Percentiles rank a stretch among this genome's conserved stretches.
phyloP scores from a whole-genome alignment of 2,797 vertebrate genomes.

The Chromobotia macracanthus region DNA sequence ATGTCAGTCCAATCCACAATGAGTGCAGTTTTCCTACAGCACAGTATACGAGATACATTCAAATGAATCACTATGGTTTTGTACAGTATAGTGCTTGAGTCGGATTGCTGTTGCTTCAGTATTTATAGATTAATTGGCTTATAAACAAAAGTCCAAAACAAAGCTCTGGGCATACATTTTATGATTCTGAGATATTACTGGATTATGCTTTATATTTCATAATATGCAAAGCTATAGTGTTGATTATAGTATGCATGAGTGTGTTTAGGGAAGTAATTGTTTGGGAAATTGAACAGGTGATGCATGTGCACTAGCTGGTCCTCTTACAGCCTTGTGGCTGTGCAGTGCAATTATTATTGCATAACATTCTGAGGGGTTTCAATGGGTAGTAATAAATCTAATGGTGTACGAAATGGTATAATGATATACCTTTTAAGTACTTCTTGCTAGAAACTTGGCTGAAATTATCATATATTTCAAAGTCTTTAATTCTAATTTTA shows the following conservation, averaged over 20 bases:
- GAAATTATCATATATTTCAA: neutral
- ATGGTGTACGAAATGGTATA: neutral
- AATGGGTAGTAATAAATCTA: neutral
- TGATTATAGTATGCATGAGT: neutral
- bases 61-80: neutral
- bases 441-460: neutral
- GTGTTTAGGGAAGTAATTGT: neutral
- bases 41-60: slow-evolving; percentile 16
- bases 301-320: neutral
- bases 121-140: neutral
- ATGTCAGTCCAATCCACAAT: slow-evolving; percentile 29
- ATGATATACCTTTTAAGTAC: neutral
- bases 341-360: neutral
- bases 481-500: slow-evolving; percentile 2
- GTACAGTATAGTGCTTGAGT: neutral
- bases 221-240: neutral
- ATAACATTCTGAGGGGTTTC: neutral
- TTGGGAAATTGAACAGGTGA: neutral
- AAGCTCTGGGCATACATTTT: neutral
- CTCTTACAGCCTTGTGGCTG: neutral
- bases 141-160: slow-evolving; percentile 31
- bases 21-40: neutral
- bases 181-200: neutral
- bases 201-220: neutral
- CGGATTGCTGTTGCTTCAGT: neutral